Evolutionary conservation across 2,888 invertebrate species (phyloP), one percentile per base, ranked within the genome.

Genomic region (Meteorus colon): DNA sequence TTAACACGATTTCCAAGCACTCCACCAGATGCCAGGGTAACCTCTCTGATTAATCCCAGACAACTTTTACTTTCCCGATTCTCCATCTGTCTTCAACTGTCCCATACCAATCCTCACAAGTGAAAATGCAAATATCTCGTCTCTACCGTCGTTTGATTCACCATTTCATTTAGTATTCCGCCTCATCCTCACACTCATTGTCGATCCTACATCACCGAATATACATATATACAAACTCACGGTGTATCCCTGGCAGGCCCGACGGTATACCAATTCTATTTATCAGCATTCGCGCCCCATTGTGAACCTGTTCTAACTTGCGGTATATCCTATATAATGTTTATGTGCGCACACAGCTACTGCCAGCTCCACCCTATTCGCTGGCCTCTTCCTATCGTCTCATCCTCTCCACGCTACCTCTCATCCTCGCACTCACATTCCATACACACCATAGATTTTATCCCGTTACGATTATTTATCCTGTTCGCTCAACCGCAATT

Each of bases 391-490:
- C 19, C 6, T 19, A 6, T 19, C 19, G 4, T 55, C 16, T 63
- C 63, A n/a, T 31, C 16, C 19, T 19, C 48, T 41, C n/a, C 63
- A 45, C 70, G 3, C 12, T 6, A 8, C 12, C 12, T 12, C 12
- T 41, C 12, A 12, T 41, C 31, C 16, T 19, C 27, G 12, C 72
- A 29, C 63, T 63, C n/a, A 72, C 19, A 29, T 31, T 34, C 48
- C 31, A 72, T 41, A 63, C 72, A 48, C 63, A 62, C 63, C 24
- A 63, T 29, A 12, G 55, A 72, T 72, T 72, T 72, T 72, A 72
- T 72, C 29, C 63, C 48, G 48, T 63, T 48, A 72, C 63, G 29
- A 72, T 72, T 72, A 72, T 72, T 72, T 72, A 72, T 63, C 72
- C 60, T 72, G 72, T 62, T 72, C 48, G 31, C 14, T 63, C 72